Base-by-base conservation (phyloP, 2,797 vertebrate genomes). In the Pagetopsis macropterus region DNA sequence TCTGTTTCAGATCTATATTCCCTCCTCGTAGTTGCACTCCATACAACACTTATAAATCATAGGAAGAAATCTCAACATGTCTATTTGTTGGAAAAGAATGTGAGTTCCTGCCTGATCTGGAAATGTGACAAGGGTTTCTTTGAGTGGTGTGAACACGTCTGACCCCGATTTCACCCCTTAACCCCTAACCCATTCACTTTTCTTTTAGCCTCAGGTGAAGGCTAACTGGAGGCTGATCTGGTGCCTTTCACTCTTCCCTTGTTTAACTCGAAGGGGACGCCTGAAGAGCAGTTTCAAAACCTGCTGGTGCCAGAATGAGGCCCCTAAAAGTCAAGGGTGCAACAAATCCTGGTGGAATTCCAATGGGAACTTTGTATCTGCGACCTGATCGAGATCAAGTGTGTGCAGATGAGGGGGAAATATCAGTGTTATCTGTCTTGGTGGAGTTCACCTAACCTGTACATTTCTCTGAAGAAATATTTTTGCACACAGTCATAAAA, bases 151-250 rank as follows among this genome's bases (percentile, higher is more conserved):
- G 72, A 82, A 85, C 74, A 72, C 3, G 51, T 78, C 70, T 89
- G 85, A 76, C 85, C 83, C 65, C 3, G 7, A 70, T 54, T 75
- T 87, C 67, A 88, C 83, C 85, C 70, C 61, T 68, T 68, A 78
- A 54, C 58, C 70, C 49, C 43, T 27, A 52, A 75, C 75, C 69
- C 64, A 67, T 68, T 73, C 62, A 75, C 66, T 57, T 72, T 65
- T 27, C 60, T 70, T 75, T 55, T 76, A 48, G 81, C 84, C 81
- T 74, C 77, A 83, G 89, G 84, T 89, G n/a, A 4, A 74, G 55
- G 75, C 70, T 78, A 76, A 78, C 69, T 72, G 65, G 59, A 79
- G 63, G 77, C 58, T 72, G 80, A 88, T 74, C 75, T 72, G 71
- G 52, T 54, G 60, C 73, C 82, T 76, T 84, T 79, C 76, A 70